Base-by-base conservation (phyloP, 1,140 invertebrate genomes). In the Bombyx mandarina region DNA sequence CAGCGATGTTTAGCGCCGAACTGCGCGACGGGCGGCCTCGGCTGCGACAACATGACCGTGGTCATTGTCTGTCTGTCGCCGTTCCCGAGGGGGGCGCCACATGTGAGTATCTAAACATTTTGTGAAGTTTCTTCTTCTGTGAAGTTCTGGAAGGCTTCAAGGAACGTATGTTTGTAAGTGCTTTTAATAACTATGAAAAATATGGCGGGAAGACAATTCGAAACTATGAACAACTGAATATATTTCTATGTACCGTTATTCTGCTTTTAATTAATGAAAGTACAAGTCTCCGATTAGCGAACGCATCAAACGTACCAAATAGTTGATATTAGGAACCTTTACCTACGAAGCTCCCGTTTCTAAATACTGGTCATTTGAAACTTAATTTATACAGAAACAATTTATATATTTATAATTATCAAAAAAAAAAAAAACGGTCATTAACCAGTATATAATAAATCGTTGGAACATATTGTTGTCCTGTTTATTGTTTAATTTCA, bases 31-130 rank as follows among this genome's bases (percentile, higher is more conserved):
- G 97, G 97, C 44, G 98, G 97, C 3, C 89, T 98, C 46, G 98
- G 98, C 53, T 99, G 97, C 86, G 98, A 99, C 84, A 99, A 99
- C 88, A 99, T 99, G 98, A 99, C 97, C 44, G 96, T 97, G 1
- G 90, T 98, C 50, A 86, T 99, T 7, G 91, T 98, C 7, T 94
- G 95, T 80, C 91, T 97, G 43, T 84, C 95, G 3, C 92, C 95
- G 49, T 82, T 81, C 72, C 76, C 80, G 18, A 63, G 70, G 9
- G 45, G 60, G 18, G 58, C 69, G 18, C 56, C 67, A 26, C 56
- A 69, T 66, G 79, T 81, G 44, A 73, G 73, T 75, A 49, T 9
- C n/a, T 45, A 35, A 43, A 43, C 5, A 18, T 18, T 0, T 26
- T 51, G 8, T 51, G 22, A 9, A 12, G n/a, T 8, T 51, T 51